Evolutionary conservation across 1,140 invertebrate genomes (phyloP).

Genomic region (Schlechtendalia chinensis): DNA sequence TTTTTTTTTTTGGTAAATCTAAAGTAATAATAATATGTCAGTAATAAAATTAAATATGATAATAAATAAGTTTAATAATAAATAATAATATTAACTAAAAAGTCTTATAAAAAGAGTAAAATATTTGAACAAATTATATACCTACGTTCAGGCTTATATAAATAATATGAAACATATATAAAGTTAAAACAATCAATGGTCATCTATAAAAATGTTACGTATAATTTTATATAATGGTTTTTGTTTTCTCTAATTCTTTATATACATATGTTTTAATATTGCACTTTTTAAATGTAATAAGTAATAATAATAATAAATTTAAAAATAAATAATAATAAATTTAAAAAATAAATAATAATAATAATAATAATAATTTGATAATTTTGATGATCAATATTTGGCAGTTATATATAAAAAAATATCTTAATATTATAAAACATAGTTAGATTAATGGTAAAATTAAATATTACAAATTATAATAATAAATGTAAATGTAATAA

Average conservation of each 20-base stretch:
- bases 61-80: background rate
- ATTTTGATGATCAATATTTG: too few species aligned
- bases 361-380: background rate
- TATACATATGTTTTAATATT: background rate
- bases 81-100: background rate
- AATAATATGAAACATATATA: too few species aligned
- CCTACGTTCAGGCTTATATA: background rate
- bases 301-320: background rate
- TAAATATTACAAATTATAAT: too few species aligned
- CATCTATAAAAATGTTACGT: background rate
- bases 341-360: background rate
- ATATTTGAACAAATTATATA: background rate
- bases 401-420: too few species aligned
- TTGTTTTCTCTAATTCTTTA: background rate
- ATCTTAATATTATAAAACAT: too few species aligned
- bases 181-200: background rate
- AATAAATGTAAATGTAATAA: too few species aligned
- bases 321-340: background rate
- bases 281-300: background rate
- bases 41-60: background rate
- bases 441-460: too few species aligned
- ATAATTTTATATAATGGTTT: background rate
- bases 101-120: background rate
- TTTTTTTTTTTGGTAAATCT: constrained; percentile 37
- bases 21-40: background rate